Evolutionary conservation across 2,888 invertebrate genomes (phyloP), one percentile per base, ranked within the genome.

Genomic region (Lobophora halterata): DNA sequence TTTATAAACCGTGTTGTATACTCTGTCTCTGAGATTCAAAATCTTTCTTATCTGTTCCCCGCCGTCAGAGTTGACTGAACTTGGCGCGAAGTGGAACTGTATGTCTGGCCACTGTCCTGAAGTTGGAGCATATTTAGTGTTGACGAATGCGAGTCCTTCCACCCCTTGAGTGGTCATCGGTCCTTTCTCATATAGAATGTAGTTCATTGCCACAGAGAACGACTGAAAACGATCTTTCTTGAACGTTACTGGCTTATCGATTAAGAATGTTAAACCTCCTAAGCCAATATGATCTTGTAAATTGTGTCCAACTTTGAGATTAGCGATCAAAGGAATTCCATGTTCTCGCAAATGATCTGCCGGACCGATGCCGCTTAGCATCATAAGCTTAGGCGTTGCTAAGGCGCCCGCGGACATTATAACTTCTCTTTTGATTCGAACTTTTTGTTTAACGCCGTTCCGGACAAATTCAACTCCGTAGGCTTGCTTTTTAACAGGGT

Each of bases 281-380:
- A 96, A 79, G 0, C 95, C 96, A 0, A 96, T 94, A 69, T 97
- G 96, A 65, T 97, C 96, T 71, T 97, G 96, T 28, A 97, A 82
- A 66, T 96, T 95, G 58, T 94, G 90, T 1, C 95, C 95, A 0
- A 96, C 95, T 59, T 93, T 92, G 1, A 95, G 71, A 70, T 95
- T 91, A 1, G 92, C 90, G 4, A 95, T 60, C 0, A 95, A 89
- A 0, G 93, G 93, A 46, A 97, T 95, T 3, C 89, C 90, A 46
- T 93, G 89, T 39, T 92, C 90, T 37, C 89, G 79, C 2, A 96
- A 78, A 64, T 96, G 95, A 6, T 94, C 93, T 1, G 89, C 89
- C 0, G 95, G 95, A 0, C 96, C 96, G 10, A 97, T 90, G 0
- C 98, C 98, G 33, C 96, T 96, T 4, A 98, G 70, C 96, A 97